Evolutionary conservation across 1,140 invertebrate species (phyloP).

Genomic region (Frieseomelitta varia): DNA sequence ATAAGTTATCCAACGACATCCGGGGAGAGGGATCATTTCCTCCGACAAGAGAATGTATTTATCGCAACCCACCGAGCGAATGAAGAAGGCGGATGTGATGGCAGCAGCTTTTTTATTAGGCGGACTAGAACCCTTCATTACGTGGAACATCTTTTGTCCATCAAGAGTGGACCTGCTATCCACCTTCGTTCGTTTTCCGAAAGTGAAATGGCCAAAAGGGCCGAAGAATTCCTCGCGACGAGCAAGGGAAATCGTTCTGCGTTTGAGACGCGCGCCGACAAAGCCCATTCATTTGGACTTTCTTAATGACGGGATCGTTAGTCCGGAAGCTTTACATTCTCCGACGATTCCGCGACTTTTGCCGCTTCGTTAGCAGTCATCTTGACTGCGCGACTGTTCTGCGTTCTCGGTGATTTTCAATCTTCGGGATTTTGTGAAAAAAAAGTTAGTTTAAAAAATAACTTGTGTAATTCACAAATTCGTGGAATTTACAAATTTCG

Average conservation of each 20-base stretch:
- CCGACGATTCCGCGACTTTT: conserved; percentile 9
- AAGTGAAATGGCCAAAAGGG: background rate
- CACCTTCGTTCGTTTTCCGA: background rate
- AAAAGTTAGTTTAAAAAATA: background rate
- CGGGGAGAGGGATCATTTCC: conserved; percentile 25
- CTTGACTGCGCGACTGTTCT: background rate
- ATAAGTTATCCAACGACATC: background rate
- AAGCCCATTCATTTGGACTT: conserved; percentile 60
- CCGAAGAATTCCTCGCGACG: conserved; percentile 36
- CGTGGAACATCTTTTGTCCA: conserved; percentile 73
- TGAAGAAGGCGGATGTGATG: conserved; percentile 61
- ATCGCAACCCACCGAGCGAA: background rate
- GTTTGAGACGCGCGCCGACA: conserved; percentile 24
- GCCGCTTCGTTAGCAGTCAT: background rate
- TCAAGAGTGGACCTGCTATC: conserved; percentile 20
- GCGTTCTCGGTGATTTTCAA: background rate
- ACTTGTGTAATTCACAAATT: too few species aligned
- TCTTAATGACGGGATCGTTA: conserved; percentile 60
- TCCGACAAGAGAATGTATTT: conserved; percentile 33
- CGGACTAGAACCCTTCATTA: conserved; percentile 73
- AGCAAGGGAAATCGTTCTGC: conserved; percentile 8
- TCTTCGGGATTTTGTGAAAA: background rate
- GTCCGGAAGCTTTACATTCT: conserved; percentile 25
- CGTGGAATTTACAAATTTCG: background rate
- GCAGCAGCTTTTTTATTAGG: conserved; percentile 73